These are phyloP conservation scores for Malurus leucopterus DNA, from an alignment of 2,797 vertebrate genomes.

Conservation along the genomic window DNA sequence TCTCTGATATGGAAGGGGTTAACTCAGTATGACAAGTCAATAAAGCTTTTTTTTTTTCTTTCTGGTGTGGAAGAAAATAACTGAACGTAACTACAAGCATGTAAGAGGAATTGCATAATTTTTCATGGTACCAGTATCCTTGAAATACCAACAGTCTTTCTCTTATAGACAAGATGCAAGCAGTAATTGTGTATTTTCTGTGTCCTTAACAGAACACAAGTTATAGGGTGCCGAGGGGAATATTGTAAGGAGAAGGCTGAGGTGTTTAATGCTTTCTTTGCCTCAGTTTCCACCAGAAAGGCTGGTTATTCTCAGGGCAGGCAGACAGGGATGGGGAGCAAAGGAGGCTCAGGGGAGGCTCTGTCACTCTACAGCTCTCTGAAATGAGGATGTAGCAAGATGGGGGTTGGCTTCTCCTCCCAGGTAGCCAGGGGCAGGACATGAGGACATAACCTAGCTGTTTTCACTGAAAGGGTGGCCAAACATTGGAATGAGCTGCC, in stretches of 20 bases:
- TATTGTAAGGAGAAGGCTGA: not conserved
- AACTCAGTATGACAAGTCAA: not conserved
- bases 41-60: not conserved
- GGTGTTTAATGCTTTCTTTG: not conserved
- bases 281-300: not conserved
- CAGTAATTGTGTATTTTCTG: not conserved
- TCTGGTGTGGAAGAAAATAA: not conserved
- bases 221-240: not conserved
- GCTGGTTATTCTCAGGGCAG: not conserved
- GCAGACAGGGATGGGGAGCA: not conserved
- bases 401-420: not conserved
- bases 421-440: not conserved
- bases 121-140: not conserved
- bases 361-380: not conserved
- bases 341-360: not conserved
- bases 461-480: not conserved
- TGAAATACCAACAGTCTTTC: not conserved
- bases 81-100: not conserved
- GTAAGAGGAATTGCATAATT: not conserved
- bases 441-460: not conserved
- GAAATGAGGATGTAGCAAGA: not conserved
- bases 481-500: rapidly evolving
- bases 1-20: not conserved
- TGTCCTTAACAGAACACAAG: not conserved
- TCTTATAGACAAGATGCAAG: not conserved